Percentiles rank a stretch among this genome's conserved stretches.
Evolutionary conservation across 2,113 vertebrate genomes (phyloP).

Genomic region (Salvelinus alpinus): DNA sequence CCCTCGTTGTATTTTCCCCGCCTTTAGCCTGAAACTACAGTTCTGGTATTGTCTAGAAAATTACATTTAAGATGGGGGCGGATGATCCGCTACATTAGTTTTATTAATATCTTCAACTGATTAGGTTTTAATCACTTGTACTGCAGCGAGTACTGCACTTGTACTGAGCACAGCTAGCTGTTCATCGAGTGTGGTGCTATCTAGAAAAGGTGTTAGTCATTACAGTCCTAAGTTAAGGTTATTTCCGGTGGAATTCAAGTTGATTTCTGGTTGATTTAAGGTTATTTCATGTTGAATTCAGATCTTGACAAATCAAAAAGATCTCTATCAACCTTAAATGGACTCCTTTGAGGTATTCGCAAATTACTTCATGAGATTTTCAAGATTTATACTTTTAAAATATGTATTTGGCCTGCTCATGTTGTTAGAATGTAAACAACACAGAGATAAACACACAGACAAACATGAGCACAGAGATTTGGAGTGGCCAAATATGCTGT

Average conservation of each 20-base stretch:
- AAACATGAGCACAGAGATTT: constrained; percentile 25
- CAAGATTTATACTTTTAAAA: neutral
- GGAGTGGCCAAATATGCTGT: constrained; percentile 31
- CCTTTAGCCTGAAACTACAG: neutral
- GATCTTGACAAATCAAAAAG: neutral
- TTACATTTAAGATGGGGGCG: constrained; percentile 38
- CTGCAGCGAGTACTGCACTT: too few species aligned
- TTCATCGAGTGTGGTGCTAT: neutral
- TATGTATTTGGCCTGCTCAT: neutral
- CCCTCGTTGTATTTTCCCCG: neutral
- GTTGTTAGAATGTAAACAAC: neutral
- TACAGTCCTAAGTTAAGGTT: neutral
- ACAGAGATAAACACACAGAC: neutral
- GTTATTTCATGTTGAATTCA: too few species aligned
- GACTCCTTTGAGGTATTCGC: neutral
- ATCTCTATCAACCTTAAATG: neutral
- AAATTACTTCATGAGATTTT: neutral
- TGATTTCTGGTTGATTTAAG: neutral
- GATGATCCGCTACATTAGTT: constrained; percentile 45
- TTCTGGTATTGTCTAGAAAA: constrained; percentile 32
- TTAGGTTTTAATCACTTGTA: constrained; percentile 11
- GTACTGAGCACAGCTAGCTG: neutral
- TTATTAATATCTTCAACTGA: constrained; percentile 42
- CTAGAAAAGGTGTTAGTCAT: neutral
- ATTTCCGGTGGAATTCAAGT: neutral